Conservation (phyloP, 2,888 invertebrate species). For the Nomada lathburiana region DNA sequence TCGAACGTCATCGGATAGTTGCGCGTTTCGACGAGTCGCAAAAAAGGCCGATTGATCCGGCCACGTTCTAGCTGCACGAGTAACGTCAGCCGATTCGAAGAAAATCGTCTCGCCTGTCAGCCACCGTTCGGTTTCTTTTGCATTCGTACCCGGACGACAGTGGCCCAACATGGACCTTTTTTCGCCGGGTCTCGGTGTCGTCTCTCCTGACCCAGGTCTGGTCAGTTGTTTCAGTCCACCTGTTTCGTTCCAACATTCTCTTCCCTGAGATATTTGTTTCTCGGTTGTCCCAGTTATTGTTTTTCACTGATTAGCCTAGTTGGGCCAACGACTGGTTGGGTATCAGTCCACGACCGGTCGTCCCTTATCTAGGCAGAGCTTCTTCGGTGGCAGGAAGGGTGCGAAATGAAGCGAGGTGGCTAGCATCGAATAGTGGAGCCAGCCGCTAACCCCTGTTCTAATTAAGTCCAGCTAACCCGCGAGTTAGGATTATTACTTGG, state of each 20-base stretch:
- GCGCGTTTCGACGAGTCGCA: slow-evolving; percentile 50
- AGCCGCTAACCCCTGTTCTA: slow-evolving; percentile 81
- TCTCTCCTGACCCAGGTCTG: slow-evolving; percentile 19
- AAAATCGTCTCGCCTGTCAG: slow-evolving; percentile 32
- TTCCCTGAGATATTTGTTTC: not conserved
- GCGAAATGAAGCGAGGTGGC: slow-evolving; percentile 65
- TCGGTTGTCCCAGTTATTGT: too few species aligned
- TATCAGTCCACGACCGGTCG: slow-evolving; percentile 32
- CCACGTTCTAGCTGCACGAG: slow-evolving; percentile 32
- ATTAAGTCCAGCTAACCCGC: slow-evolving; percentile 82
- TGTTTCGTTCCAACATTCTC: too few species aligned
- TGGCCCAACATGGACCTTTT: not conserved
- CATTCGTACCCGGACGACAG: slow-evolving; percentile 48
- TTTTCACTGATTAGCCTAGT: too few species aligned
- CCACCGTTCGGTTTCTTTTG: slow-evolving; percentile 57
- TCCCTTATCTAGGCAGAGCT: slow-evolving; percentile 35
- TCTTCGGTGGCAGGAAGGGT: slow-evolving; percentile 35
- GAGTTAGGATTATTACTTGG: slow-evolving; percentile 83
- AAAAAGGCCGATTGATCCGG: slow-evolving; percentile 57
- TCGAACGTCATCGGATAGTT: slow-evolving; percentile 43
- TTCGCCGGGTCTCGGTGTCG: slow-evolving; percentile 16
- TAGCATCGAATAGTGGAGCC: slow-evolving; percentile 74
- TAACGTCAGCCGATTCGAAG: slow-evolving; percentile 74
- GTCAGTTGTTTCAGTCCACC: not conserved
- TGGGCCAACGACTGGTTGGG: not conserved